phyloP scores from a whole-genome alignment of 2,113 vertebrate species.

The Numenius arquata region DNA sequence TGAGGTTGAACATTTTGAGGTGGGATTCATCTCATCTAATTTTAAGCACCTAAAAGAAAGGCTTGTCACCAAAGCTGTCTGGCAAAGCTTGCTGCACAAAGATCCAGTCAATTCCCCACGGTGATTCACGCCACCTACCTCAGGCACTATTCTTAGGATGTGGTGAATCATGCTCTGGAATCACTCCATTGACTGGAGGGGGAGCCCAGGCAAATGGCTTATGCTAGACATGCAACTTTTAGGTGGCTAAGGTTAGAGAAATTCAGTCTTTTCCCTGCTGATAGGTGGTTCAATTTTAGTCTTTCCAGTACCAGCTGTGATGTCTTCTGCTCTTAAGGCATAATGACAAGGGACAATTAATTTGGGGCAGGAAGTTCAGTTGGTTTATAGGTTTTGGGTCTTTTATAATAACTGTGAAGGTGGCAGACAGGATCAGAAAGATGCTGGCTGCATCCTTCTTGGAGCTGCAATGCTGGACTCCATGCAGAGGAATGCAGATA shows the following conservation, averaged over 20 bases:
- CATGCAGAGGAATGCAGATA: neutral
- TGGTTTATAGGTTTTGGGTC: neutral
- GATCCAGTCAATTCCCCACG: neutral
- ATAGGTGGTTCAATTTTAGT: neutral
- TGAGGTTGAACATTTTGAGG: neutral
- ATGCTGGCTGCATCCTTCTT: neutral
- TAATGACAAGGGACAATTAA: neutral
- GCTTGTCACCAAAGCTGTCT: neutral
- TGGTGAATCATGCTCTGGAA: neutral
- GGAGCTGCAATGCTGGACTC: neutral
- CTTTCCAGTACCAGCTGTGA: neutral
- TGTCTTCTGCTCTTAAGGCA: neutral
- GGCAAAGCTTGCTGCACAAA: neutral
- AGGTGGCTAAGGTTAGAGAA: neutral
- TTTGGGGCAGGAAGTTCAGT: neutral
- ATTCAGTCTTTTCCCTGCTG: neutral
- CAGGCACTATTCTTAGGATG: neutral
- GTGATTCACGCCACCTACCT: constrained; percentile 19
- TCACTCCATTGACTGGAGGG: neutral
- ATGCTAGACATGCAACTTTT: neutral
- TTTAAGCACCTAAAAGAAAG: neutral
- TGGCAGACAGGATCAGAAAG: neutral
- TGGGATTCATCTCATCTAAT: neutral
- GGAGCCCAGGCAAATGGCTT: neutral
- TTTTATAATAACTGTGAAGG: neutral